Percentiles rank a stretch among this genome's conserved stretches.
phyloP scores from a whole-genome alignment of 2,888 invertebrate genomes.

The Tanypteryx hageni region DNA sequence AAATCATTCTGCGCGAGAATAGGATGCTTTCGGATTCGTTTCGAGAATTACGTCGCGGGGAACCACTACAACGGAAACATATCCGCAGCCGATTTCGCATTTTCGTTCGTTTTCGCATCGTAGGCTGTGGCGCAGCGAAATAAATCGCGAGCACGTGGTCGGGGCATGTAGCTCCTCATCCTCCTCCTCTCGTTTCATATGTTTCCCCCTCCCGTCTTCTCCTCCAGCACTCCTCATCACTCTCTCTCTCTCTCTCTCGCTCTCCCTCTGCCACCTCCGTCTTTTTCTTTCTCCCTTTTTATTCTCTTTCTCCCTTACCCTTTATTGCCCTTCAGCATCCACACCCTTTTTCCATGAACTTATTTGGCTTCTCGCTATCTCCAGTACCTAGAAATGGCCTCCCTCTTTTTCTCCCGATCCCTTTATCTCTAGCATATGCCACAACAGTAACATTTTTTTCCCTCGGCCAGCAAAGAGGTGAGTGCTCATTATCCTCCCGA shows the following conservation, averaged over 20 bases:
- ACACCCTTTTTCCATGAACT: conserved; percentile 15
- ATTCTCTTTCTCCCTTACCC: background rate
- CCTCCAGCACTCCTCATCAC: background rate
- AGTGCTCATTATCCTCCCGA: background rate
- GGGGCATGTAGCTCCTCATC: background rate
- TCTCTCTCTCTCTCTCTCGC: background rate
- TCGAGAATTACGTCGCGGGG: too few species aligned
- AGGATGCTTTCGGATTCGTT: too few species aligned
- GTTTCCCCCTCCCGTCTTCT: background rate
- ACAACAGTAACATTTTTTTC: background rate
- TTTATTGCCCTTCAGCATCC: background rate
- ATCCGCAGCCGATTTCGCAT: too few species aligned
- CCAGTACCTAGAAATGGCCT: background rate
- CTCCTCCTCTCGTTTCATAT: background rate
- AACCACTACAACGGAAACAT: too few species aligned
- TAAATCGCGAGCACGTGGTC: background rate
- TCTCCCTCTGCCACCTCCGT: too few species aligned
- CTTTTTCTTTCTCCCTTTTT: background rate
- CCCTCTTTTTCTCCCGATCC: background rate
- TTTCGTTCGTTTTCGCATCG: too few species aligned
- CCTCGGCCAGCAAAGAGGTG: background rate
- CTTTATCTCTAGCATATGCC: background rate
- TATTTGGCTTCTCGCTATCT: conserved; percentile 24
- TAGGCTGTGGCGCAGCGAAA: background rate
- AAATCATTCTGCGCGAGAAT: too few species aligned